Base-by-base conservation (phyloP, 23 tunicate species). In the Ascidia mentula region DNA sequence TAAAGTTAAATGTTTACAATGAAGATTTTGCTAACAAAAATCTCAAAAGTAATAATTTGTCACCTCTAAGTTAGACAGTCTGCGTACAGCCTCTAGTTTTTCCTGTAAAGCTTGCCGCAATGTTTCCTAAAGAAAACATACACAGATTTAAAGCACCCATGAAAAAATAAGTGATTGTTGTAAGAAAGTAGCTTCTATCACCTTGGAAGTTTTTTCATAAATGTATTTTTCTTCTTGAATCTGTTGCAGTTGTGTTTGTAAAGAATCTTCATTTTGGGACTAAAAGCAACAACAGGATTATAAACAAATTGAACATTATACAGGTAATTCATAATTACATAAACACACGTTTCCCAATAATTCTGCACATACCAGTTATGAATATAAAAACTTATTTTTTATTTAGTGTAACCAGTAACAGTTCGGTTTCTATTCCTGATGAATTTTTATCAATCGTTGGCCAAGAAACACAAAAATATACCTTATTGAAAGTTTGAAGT, bases 141-240 rank as follows among this genome's bases (percentile, higher is more conserved):
- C 37, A 74, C 22, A 53, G 24, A 53, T 20, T 53, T 9, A 6
- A 53, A n/a, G n/a, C n/a, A n/a, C n/a, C n/a, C n/a, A n/a, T n/a
- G n/a, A n/a, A n/a, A n/a, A n/a, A n/a, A n/a, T n/a, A n/a, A n/a
- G n/a, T n/a, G n/a, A 1, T 53, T 53, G 1, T 53, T 6, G 7
- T 53, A 3, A 20, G 65, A 53, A 53, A 53, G 13, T 28, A 53
- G 1, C 22, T 9, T 53, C 24, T 53, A 5, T 4, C 34, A 92
- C 97, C 88, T 93, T 93, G 42, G 98, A 93, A 34, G 98, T 93
- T 53, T 91, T 93, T 84, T 93, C 98, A 69, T 88, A 93, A 70
- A 88, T 77, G 53, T 84, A 86, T 87, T 93, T 93, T 60, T 93
- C 98, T 84, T 93, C 98, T 74, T 93, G 90, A 17, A 93, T 26